phyloP scores from a whole-genome alignment of 2,888 invertebrate genomes.

The Bimastos eiseni region DNA sequence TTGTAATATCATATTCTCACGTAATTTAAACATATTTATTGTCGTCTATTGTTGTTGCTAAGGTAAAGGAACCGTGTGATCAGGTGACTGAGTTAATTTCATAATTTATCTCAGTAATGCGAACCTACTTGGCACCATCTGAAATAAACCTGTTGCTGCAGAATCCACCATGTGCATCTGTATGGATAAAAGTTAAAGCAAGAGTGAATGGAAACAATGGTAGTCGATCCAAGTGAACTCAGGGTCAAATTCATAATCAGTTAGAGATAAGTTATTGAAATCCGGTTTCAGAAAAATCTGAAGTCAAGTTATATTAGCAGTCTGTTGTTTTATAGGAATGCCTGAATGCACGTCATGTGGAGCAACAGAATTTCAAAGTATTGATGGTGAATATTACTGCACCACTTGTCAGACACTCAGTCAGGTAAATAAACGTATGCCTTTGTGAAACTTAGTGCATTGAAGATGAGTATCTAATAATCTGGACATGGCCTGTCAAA shows the following conservation, averaged over 20 bases:
- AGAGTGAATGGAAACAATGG: too few species aligned
- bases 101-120: neutral
- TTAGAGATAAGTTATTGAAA: too few species aligned
- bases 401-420: slow-evolving; percentile 17
- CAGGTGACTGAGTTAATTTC: neutral
- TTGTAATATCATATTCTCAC: too few species aligned
- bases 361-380: neutral
- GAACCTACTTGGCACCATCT: neutral
- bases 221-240: too few species aligned
- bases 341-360: slow-evolving; percentile 19
- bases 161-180: too few species aligned
- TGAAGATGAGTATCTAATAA: neutral
- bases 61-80: neutral
- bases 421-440: neutral
- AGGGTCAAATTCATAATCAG: too few species aligned
- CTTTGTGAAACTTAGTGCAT: neutral
- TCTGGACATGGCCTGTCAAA: neutral
- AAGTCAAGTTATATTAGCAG: too few species aligned
- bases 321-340: neutral
- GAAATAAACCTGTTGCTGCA: too few species aligned
- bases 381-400: slow-evolving; percentile 1
- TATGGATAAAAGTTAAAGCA: too few species aligned
- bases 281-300: too few species aligned
- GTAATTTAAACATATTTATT: neutral
- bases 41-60: neutral